Conservation (phyloP, 2,888 invertebrate species). For the Trilocha varians region DNA sequence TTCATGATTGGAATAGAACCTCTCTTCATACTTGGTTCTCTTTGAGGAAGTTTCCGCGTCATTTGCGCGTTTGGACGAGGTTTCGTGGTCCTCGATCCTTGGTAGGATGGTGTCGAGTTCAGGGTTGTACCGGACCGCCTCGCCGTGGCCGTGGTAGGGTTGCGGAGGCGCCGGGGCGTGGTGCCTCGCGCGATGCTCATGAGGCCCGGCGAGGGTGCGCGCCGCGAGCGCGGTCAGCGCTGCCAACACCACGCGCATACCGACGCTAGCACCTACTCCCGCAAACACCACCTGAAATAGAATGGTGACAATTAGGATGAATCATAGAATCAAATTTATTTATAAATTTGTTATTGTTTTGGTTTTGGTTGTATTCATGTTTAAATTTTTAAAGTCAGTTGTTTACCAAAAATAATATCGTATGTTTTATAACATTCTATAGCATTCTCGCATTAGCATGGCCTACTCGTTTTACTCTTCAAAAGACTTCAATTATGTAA, state of each 20-base stretch:
- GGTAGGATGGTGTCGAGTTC: conserved; percentile 69
- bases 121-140: conserved; percentile 70
- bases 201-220: conserved; percentile 60
- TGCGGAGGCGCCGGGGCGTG: conserved; percentile 59
- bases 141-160: conserved; percentile 70
- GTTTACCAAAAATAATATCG: too few relatives aligned
- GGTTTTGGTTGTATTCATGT: too few relatives aligned
- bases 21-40: conserved; percentile 52
- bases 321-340: too few relatives aligned
- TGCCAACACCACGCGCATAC: conserved; percentile 66
- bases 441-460: too few relatives aligned
- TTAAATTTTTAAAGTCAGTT: too few relatives aligned
- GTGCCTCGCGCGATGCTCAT: conserved; percentile 68
- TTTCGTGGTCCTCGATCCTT: conserved; percentile 56
- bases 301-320: too few relatives aligned
- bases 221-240: conserved; percentile 65
- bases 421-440: too few relatives aligned
- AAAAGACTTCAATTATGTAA: too few relatives aligned
- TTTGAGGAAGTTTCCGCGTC: conserved; percentile 56
- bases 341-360: too few relatives aligned
- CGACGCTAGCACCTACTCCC: conserved; percentile 55
- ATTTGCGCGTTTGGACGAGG: conserved; percentile 52
- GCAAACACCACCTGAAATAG: conserved; percentile 56
- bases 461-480: too few relatives aligned
- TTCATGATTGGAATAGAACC: conserved; percentile 57